These are phyloP conservation scores for Semibalanus balanoides DNA, from an alignment of 1,140 invertebrate species.

Conservation along the genomic window DNA sequence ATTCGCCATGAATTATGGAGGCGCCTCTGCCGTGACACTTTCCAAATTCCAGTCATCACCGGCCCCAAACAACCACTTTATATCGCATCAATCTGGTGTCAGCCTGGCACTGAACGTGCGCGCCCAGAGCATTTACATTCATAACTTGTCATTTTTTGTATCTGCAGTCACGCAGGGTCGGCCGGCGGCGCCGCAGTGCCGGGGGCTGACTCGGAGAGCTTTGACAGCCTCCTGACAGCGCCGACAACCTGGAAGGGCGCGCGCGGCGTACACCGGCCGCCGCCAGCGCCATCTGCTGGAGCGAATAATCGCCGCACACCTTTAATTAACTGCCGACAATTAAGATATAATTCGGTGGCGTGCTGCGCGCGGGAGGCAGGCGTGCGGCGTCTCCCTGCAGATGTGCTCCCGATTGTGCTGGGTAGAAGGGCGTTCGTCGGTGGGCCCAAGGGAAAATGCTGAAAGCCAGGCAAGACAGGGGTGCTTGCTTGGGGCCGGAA, in stretches of 20 bases:
- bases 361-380: no score
- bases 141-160: constrained; percentile 1
- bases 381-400: no score
- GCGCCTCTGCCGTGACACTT: not conserved
- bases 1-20: not conserved
- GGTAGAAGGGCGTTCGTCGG: no score
- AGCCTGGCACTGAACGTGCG: not conserved
- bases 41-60: not conserved
- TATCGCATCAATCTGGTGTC: constrained; percentile 1
- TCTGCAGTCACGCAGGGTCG: not conserved
- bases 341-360: not conserved
- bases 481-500: no score
- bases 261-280: no score
- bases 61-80: not conserved
- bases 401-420: no score
- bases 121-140: not conserved
- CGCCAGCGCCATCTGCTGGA: not conserved
- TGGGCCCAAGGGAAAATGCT: no score
- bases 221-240: no score
- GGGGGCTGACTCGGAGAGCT: no score
- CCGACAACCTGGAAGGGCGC: not conserved
- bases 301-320: not conserved
- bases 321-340: not conserved
- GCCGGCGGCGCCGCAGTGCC: no score
- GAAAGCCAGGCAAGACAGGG: no score